Evolutionary conservation across 1,140 invertebrate genomes (phyloP).

Genomic region (Aphidius ervi): DNA sequence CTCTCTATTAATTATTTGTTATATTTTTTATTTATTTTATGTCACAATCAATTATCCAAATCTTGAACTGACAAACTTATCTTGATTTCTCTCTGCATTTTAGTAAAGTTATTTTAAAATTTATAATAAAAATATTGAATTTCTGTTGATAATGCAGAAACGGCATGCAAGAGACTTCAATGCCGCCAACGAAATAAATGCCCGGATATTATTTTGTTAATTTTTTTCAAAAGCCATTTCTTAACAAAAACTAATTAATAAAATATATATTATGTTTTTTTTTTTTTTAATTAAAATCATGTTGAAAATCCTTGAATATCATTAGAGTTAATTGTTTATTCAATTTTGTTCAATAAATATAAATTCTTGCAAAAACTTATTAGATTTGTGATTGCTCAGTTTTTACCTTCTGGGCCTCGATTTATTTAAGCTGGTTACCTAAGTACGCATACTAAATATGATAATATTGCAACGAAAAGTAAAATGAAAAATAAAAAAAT

Average conservation of each 20-base stretch:
- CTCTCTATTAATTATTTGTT: constrained; percentile 4
- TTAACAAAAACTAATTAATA: no score
- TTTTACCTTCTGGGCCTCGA: constrained; percentile 39
- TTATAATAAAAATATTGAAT: constrained; percentile 4
- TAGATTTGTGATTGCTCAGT: constrained; percentile 43
- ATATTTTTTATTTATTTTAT: not conserved
- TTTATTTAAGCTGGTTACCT: constrained; percentile 53
- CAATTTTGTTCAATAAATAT: no score
- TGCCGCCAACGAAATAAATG: constrained; percentile 26
- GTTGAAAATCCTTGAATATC: no score
- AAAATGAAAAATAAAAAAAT: constrained; percentile 33
- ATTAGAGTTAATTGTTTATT: no score
- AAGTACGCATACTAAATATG: constrained; percentile 55
- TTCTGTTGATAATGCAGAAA: constrained; percentile 16
- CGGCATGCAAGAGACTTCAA: constrained; percentile 42
- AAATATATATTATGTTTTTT: no score
- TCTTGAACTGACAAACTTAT: constrained; percentile 11
- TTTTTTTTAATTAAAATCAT: no score
- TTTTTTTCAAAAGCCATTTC: no score
- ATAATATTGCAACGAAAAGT: constrained; percentile 51
- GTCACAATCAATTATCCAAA: not conserved
- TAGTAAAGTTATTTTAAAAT: not conserved
- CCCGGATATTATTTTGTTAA: no score
- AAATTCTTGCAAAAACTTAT: constrained; percentile 40
- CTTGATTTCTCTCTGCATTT: not conserved